A percentile compares a stretch with the other conserved stretches of the same genome.
These are phyloP conservation scores for Piezodorus guildinii DNA, from an alignment of 1,140 invertebrate genomes.

Conservation along the genomic window DNA sequence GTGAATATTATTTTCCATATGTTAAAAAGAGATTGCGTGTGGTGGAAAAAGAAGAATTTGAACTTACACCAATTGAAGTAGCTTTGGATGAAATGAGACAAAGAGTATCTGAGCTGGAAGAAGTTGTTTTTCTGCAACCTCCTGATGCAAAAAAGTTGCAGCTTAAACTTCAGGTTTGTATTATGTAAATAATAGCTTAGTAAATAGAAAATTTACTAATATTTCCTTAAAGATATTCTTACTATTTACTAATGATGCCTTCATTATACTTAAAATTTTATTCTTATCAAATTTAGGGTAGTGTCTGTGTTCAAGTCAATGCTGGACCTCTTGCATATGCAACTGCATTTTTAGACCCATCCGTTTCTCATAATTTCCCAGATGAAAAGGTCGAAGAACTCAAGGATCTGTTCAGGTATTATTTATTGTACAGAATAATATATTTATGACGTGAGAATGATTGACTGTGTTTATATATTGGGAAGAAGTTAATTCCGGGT, in stretches of 20 bases:
- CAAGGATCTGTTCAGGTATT: slow-evolving; percentile 74
- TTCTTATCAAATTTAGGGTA: slow-evolving; percentile 33
- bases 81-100: slow-evolving; percentile 86
- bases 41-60: slow-evolving; percentile 54
- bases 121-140: slow-evolving; percentile 65
- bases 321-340: slow-evolving; percentile 91
- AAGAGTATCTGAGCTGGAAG: slow-evolving; percentile 68
- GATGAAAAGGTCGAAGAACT: slow-evolving; percentile 72
- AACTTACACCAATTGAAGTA: slow-evolving; percentile 84
- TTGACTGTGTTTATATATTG: too few relatives aligned
- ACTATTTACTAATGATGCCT: background rate
- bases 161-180: slow-evolving; percentile 64
- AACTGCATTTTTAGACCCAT: slow-evolving; percentile 70
- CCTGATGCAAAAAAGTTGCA: slow-evolving; percentile 83
- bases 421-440: background rate
- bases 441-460: too few relatives aligned
- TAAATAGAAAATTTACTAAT: too few relatives aligned
- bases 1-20: slow-evolving; percentile 78
- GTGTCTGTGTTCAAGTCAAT: slow-evolving; percentile 84
- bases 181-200: background rate
- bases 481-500: too few relatives aligned
- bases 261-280: background rate
- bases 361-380: slow-evolving; percentile 50
- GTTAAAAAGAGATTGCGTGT: slow-evolving; percentile 79
- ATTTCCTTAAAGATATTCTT: background rate